A percentile compares a stretch with the other conserved stretches of the same genome.
Evolutionary conservation across 1,140 invertebrate genomes (phyloP).

Genomic region (Agraylea sexmaculata): DNA sequence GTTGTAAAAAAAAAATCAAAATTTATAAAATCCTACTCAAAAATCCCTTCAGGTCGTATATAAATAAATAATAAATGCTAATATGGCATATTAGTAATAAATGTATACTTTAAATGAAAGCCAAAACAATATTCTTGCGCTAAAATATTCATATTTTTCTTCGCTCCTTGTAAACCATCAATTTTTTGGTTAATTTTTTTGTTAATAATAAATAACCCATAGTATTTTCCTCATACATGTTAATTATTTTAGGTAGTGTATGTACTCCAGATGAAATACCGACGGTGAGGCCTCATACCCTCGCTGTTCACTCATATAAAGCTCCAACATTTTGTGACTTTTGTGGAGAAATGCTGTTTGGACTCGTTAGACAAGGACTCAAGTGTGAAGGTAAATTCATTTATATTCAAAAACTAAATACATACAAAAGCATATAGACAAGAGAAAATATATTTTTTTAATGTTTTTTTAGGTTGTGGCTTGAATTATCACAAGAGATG

Average conservation of each 20-base stretch:
- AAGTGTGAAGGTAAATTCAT: slow-evolving; percentile 86
- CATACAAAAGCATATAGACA: slow-evolving; percentile 1
- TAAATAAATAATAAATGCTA: no score
- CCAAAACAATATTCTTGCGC: no score
- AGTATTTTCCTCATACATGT: slow-evolving; percentile 10
- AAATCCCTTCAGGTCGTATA: no score
- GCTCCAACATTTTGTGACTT: slow-evolving; percentile 98
- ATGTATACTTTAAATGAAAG: no score
- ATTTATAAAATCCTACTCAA: no score
- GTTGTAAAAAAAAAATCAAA: no score
- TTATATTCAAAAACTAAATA: no score
- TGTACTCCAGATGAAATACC: slow-evolving; percentile 59
- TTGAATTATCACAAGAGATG: slow-evolving; percentile 98
- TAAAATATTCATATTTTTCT: no score
- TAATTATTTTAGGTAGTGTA: slow-evolving; percentile 27
- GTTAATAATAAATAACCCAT: slow-evolving; percentile 4
- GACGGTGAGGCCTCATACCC: slow-evolving; percentile 74
- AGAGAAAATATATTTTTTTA: no score
- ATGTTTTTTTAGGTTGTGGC: slow-evolving; percentile 67
- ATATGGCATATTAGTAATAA: no score
- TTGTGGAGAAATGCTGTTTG: slow-evolving; percentile 99
- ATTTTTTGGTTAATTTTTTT: background rate
- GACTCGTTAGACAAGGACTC: slow-evolving; percentile 91
- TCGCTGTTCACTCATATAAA: slow-evolving; percentile 95
- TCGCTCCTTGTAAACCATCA: no score